A percentile compares a stretch with the other conserved stretches of the same genome.
Evolutionary conservation across 2,113 vertebrate genomes (phyloP).

Genomic region (Alexandromys fortis): DNA sequence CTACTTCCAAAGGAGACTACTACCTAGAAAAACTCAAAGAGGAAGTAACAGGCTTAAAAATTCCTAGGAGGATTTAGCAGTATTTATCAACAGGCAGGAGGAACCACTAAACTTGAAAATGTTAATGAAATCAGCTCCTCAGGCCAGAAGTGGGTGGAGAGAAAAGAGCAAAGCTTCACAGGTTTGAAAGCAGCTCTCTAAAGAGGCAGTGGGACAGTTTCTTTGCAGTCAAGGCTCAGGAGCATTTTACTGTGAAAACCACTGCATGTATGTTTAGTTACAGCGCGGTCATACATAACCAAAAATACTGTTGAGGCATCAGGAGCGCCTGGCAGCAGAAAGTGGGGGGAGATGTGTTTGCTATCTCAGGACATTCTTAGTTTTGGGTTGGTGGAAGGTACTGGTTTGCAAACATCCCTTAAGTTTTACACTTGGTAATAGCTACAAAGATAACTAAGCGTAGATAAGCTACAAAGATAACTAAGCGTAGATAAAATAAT

Average conservation of each 20-base stretch:
- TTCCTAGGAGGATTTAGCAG: not conserved
- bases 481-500: not conserved
- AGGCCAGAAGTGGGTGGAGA: not conserved
- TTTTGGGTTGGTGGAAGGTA: not conserved
- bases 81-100: not conserved
- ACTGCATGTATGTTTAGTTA: not conserved
- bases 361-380: not conserved
- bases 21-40: not conserved
- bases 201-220: not conserved
- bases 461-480: not conserved
- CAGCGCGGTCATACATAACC: not conserved
- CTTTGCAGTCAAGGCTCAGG: too few species aligned
- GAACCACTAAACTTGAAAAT: not conserved
- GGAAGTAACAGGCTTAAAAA: not conserved
- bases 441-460: not conserved
- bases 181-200: not conserved
- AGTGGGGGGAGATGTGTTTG: not conserved
- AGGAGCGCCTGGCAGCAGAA: not conserved
- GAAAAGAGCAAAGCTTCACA: not conserved
- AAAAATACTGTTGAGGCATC: not conserved
- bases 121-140: not conserved
- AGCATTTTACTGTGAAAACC: not conserved
- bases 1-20: not conserved
- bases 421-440: too few species aligned
- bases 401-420: not conserved